Evolutionary conservation across 2,888 invertebrate species (phyloP), one percentile per base, ranked within the genome.

Genomic region (Scaptomyza reducta): DNA sequence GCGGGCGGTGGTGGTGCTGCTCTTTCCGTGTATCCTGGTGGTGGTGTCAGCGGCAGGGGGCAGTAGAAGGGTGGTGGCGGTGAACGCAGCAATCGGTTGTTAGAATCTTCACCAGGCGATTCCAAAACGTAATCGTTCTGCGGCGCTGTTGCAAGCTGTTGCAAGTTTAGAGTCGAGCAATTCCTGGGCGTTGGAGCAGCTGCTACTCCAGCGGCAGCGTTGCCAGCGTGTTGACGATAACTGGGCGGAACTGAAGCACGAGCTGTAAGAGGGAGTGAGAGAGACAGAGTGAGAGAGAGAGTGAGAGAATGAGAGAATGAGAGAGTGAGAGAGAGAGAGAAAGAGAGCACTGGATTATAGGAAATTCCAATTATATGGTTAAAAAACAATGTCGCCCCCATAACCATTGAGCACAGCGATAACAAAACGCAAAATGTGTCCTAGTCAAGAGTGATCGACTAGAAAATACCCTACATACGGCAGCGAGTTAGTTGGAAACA

Each of bases 31-130:
- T 91, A 91, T 31, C 63, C 90, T 79, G 44, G 91, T 16, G 91
- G 91, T 33, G 91, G 92, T 27, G 91, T 90, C 29, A 87, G 64
- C 9, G 91, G 89, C 71, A 87, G 59, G 2, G 81, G 85, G 29
- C 86, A 77, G 55, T 90, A 89, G 62, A 84, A 66, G 1, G 89
- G 89, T 38, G 89, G 89, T 60, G 88, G 88, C 61, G 87, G 85
- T 16, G 87, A 66, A 11, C 82, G 72, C 57, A 76, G 66, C 54
- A 64, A 80, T 27, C 65, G 77, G 4, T 49, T 31, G 58, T 66
- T 64, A 57, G 70, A 56, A 57, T 77, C 76, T 53, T 81, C 69
- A 56, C 54, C 55, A 35, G 63, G n/a, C 42, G 73, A 49, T 50
- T 73, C 77, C 14, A 87, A 56, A 1, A 79, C 67, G 74, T 83